Percentiles rank a stretch among this genome's conserved stretches.
These are phyloP conservation scores for Gymnothorax reevesii DNA, from an alignment of 2,797 vertebrate genomes.

Conservation along the genomic window DNA sequence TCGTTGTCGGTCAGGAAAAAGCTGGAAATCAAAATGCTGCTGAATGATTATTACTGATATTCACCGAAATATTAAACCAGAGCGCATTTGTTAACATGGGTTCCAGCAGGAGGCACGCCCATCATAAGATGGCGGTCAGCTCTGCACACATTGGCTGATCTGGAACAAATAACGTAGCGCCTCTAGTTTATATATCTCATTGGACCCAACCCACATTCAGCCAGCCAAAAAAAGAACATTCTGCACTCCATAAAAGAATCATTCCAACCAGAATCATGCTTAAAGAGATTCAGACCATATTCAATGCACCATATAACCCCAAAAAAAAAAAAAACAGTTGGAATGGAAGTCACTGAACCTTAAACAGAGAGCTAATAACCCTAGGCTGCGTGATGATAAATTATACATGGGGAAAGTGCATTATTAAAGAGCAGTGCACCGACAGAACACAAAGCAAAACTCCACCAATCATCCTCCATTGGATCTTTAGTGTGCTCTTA, in stretches of 20 bases:
- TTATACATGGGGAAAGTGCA: conserved; percentile 33
- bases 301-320: neutral
- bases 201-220: neutral
- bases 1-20: no score
- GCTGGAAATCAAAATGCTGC: no score
- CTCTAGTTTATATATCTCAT: neutral
- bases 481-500: conserved; percentile 23
- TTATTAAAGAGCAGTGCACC: conserved; percentile 35
- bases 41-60: no score
- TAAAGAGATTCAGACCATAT: neutral
- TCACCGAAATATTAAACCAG: no score
- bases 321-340: neutral
- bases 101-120: no score
- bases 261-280: neutral
- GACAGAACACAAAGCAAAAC: conserved; percentile 17
- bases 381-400: conserved; percentile 30
- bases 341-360: neutral
- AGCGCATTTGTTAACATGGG: no score
- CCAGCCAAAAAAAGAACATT: neutral
- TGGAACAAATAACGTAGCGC: no score
- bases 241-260: neutral
- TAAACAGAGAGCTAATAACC: neutral
- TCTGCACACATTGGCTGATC: no score
- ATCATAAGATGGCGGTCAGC: no score
- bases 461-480: neutral